Base-by-base conservation (phyloP, 2,797 vertebrate genomes). In the Lindbergichthys nudifrons region DNA sequence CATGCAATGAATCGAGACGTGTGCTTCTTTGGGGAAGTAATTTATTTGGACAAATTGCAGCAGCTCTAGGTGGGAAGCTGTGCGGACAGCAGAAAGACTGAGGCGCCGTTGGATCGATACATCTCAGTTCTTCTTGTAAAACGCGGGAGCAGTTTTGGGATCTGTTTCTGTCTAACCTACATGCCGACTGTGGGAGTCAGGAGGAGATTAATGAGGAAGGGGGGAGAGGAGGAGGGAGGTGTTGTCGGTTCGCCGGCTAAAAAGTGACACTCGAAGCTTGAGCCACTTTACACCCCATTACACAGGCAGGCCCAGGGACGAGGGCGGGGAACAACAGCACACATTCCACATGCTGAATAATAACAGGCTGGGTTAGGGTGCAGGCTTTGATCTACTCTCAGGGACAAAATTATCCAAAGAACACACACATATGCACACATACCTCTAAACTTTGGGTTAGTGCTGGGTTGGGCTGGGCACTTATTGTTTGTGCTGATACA, bases 211-310 rank as follows among this genome's bases (percentile, higher is more conserved):
- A 92, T 82, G 84, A 83, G 83, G 61, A 57, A 23, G 58, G 36
- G 46, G 56, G 42, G 32, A 9, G 32, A 2, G 32, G 32, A 59
- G 18, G 51, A 12, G 54, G 79, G 63, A 18, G 67, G 59, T n/a
- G 46, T 45, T 73, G 68, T 79, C 73, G 88, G 72, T 81, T 80
- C 50, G 52, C 7, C 13, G 76, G 56, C 71, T 75, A 45, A 51
- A 69, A 50, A 87, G 81, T 77, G 83, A 84, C 79, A 86, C 85
- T 82, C 32, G 4, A 66, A 87, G 85, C 81, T 76, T 73, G 85
- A 84, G 81, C 77, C 87, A 83, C 85, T 88, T 89, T 87, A 87
- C 88, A 90, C 72, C 68, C 87, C 91, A 89, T 93, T 92, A 90
- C 74, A 56, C 73, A 18, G 73, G 74, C 78, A 66, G 82, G 79